Evolutionary conservation across 2,113 vertebrate species (phyloP).

Genomic region (Elachura formosa): DNA sequence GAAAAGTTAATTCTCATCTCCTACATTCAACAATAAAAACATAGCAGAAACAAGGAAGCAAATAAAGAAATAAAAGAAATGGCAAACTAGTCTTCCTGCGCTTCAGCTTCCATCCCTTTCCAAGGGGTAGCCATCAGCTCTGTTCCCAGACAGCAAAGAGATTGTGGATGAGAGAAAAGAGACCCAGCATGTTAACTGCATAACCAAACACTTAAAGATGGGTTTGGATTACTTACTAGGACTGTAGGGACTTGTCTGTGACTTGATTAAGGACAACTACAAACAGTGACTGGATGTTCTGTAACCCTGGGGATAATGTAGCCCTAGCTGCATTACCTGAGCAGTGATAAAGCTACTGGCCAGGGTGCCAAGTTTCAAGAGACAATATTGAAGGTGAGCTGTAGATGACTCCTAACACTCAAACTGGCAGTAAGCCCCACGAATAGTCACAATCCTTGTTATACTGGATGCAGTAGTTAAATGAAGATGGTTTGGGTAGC

Average conservation of each 20-base stretch:
- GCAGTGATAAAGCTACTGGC: not conserved
- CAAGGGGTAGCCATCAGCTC: not conserved
- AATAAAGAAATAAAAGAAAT: not conserved
- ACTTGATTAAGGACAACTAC: not conserved
- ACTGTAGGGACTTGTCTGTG: not conserved
- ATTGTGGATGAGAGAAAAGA: not conserved
- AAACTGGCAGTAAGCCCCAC: not conserved
- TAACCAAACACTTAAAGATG: not conserved
- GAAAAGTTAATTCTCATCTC: not conserved
- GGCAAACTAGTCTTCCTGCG: not conserved
- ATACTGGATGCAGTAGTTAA: not conserved
- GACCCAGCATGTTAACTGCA: not conserved
- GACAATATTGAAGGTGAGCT: not conserved
- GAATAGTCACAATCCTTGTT: not conserved
- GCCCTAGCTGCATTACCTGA: not conserved
- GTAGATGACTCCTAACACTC: not conserved
- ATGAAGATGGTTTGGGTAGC: not conserved
- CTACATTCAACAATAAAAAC: not conserved
- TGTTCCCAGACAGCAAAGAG: not conserved
- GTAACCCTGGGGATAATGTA: not conserved
- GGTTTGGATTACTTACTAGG: not conserved
- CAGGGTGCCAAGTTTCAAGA: not conserved
- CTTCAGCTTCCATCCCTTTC: not conserved
- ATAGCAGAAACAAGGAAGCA: not conserved
- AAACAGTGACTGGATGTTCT: not conserved